Base-by-base conservation (phyloP, 2,797 vertebrate species). In the Acrossocheilus fasciatus region DNA sequence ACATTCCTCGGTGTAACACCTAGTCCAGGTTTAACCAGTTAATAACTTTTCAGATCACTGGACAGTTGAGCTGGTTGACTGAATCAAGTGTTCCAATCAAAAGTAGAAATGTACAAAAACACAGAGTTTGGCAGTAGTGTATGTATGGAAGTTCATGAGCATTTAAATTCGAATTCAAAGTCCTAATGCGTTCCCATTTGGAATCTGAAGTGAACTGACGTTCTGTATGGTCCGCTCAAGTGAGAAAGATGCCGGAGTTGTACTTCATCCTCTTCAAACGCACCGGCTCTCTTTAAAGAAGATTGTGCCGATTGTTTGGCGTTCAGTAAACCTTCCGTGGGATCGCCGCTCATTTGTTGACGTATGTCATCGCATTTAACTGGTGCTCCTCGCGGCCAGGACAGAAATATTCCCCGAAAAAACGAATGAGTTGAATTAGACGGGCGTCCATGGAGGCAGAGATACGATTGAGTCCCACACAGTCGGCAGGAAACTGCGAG, bases 1-100 rank as follows among this genome's bases (percentile, higher is more conserved):
- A 96, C 96, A 96, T 96, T 90, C 92, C 94, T 93, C 75, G 80
- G 73, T 17, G 47, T 6, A 18, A 30, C 83, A 83, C 83, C 78
- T 76, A 39, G 50, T 75, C 86, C 78, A 43, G 83, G 47, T 79
- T 70, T 20, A 80, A 72, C 23, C 62, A 68, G 30, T 75, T 39
- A 52, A 73, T 75, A 59, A 50, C 39, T 85, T 80, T 83, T 74
- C 52, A 81, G 50, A 81, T 36, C 17, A 17, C 74, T 74, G 41
- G 70, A 36, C 77, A 50, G 57, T 6, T 41, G 23, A 23, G 75
- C 34, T 47, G 75, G 41, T 20, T 18, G 81, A 41, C 50, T 4
- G 69, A 74, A 74, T 75, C 70, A 43, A 43, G 23, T n/a, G 64
- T 54, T 77, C n/a, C 34, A 26, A 52, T 82, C 80, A 70, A 8